Conservation (phyloP, 2,797 vertebrate genomes). For the Enteromius trimaculatus region DNA sequence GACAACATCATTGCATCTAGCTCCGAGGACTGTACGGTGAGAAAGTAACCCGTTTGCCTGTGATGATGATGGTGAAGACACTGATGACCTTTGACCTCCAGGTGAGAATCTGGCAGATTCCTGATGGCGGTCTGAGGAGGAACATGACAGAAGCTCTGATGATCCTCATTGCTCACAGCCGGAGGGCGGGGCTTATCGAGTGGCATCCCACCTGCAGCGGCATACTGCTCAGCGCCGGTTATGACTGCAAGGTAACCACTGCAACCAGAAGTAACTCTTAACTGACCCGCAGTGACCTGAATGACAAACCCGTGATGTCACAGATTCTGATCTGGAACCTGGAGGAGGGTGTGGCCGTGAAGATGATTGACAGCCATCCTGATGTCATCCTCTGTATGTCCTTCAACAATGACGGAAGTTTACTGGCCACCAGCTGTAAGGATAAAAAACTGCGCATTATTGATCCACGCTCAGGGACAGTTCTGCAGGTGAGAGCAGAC, state of each 20-base stretch:
- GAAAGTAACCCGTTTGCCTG: conserved; percentile 51
- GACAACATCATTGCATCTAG: conserved; percentile 93
- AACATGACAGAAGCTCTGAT: conserved; percentile 83
- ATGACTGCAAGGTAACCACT: conserved; percentile 82
- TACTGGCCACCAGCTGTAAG: conserved; percentile 84
- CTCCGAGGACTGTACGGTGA: conserved; percentile 91
- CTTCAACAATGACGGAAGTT: conserved; percentile 84
- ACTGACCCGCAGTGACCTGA: neutral
- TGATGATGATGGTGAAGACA: neutral
- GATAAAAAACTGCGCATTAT: conserved; percentile 84
- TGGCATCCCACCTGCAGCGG: conserved; percentile 87
- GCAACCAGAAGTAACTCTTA: neutral
- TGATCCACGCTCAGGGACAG: conserved; percentile 82
- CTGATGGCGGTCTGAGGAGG: conserved; percentile 80
- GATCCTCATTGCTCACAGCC: conserved; percentile 84
- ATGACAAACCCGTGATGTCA: neutral
- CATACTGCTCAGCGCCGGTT: conserved; percentile 84
- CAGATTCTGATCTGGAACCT: conserved; percentile 89
- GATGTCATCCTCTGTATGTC: conserved; percentile 87
- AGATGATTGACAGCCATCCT: conserved; percentile 85
- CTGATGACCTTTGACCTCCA: conserved; percentile 47
- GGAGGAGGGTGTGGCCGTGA: conserved; percentile 81
- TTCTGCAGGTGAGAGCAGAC: conserved; percentile 77
- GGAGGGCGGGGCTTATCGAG: conserved; percentile 82
- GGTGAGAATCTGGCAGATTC: conserved; percentile 87